Conservation (phyloP, 2,888 invertebrate genomes). For the Tortrix viridana region DNA sequence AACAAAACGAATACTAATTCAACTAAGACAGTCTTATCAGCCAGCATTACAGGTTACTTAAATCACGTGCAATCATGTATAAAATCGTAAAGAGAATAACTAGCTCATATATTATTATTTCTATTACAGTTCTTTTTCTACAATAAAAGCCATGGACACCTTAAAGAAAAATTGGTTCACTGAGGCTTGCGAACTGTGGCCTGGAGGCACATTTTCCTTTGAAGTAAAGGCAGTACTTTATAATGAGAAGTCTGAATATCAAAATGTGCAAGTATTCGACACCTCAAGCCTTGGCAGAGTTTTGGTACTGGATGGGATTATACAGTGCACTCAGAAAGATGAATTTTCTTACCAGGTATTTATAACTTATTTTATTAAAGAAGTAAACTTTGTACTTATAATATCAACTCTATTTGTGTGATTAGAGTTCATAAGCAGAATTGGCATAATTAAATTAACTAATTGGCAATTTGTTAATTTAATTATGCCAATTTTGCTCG, state of each 20-base stretch:
- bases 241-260: slow-evolving; percentile 91
- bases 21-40: not conserved
- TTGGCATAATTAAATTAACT: no score
- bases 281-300: slow-evolving; percentile 93
- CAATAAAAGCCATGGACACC: slow-evolving; percentile 83
- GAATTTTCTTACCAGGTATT: slow-evolving; percentile 96
- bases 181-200: slow-evolving; percentile 95
- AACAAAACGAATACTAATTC: not conserved
- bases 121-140: not conserved
- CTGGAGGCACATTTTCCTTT: slow-evolving; percentile 94
- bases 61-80: no score
- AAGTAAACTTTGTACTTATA: not conserved
- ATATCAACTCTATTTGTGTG: no score
- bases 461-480: no score
- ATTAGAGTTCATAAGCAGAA: no score
- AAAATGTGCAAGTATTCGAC: slow-evolving; percentile 92
- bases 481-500: no score
- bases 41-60: not conserved
- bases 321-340: slow-evolving; percentile 98
- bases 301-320: slow-evolving; percentile 96
- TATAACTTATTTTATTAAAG: not conserved
- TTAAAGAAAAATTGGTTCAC: slow-evolving; percentile 95
- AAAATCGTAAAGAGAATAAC: not conserved
- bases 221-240: slow-evolving; percentile 92
- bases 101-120: not conserved